phyloP scores from a whole-genome alignment of 1,140 invertebrate species.

The Diuraphis noxia region DNA sequence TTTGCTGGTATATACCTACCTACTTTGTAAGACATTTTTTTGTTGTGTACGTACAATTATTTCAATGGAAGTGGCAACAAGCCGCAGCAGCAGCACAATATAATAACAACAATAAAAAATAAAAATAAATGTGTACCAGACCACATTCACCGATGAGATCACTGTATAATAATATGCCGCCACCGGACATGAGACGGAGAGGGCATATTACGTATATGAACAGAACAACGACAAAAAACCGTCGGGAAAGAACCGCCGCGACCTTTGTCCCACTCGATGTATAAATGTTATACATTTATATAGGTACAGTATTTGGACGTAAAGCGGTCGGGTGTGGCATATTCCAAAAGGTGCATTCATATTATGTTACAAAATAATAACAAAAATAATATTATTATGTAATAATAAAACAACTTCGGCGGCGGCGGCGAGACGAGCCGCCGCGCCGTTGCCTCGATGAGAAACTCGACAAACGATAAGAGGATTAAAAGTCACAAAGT shows the following conservation, averaged over 20 bases:
- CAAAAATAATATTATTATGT: neutral
- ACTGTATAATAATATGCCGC: neutral
- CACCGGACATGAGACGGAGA: neutral
- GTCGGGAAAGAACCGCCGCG: neutral
- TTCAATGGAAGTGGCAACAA: neutral
- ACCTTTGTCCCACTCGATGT: neutral
- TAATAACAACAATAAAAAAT: neutral
- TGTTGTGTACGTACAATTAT: neutral
- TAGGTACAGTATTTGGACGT: neutral
- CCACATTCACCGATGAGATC: neutral
- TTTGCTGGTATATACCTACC: neutral
- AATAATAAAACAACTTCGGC: neutral
- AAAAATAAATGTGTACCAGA: neutral
- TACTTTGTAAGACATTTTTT: slow-evolving; percentile 1
- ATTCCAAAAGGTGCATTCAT: neutral
- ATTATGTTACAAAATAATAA: neutral
- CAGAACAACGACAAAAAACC: neutral
- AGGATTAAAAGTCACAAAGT: slow-evolving; percentile 13
- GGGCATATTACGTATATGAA: neutral
- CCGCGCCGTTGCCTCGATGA: neutral
- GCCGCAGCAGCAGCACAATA: neutral
- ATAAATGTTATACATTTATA: neutral
- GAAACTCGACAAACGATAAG: neutral
- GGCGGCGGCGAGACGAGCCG: neutral
- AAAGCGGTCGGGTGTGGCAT: neutral